A percentile compares a stretch with the other conserved stretches of the same genome.
Conservation (phyloP, 30 jellyfish, hydroid and myxozoan species). For the Phacellophora camtschatica region DNA sequence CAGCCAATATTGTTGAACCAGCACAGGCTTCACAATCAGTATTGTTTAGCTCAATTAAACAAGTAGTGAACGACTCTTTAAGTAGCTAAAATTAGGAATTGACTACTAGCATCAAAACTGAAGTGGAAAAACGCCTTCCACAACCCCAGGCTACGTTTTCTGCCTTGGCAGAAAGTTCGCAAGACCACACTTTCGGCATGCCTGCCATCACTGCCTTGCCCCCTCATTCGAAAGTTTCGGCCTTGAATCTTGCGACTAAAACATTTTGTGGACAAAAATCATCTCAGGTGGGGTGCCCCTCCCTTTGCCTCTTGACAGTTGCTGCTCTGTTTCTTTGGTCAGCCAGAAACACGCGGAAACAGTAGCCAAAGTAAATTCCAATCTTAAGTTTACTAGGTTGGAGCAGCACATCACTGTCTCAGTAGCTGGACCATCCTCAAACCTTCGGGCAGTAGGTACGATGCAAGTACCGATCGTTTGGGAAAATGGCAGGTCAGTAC, state of each 20-base stretch:
- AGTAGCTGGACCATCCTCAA: slow-evolving; percentile 36
- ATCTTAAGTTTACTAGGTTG: background rate
- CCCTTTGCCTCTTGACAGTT: slow-evolving; percentile 38
- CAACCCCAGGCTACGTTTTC: slow-evolving; percentile 5
- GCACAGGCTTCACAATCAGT: background rate
- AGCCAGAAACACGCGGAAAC: slow-evolving; percentile 38
- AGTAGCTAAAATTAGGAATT: background rate
- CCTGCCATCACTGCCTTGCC: slow-evolving; percentile 22
- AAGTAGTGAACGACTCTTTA: background rate
- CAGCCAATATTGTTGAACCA: background rate
- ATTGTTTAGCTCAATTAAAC: background rate
- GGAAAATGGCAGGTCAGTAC: slow-evolving; percentile 38
- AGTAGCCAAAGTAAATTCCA: slow-evolving; percentile 4
- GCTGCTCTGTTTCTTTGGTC: slow-evolving; percentile 56
- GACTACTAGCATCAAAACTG: slow-evolving; percentile 27
- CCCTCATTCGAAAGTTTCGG: slow-evolving; percentile 16
- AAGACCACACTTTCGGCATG: slow-evolving; percentile 29
- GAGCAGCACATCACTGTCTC: slow-evolving; percentile 59
- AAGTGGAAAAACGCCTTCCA: slow-evolving; percentile 51
- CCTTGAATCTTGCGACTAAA: slow-evolving; percentile 6
- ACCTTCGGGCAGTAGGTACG: slow-evolving; percentile 44
- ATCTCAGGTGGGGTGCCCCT: slow-evolving; percentile 25
- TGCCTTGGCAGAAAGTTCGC: slow-evolving; percentile 23
- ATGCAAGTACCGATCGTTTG: slow-evolving; percentile 31
- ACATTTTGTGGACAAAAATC: slow-evolving; percentile 38